Evolutionary conservation across 1,140 invertebrate genomes (phyloP), one percentile per base, ranked within the genome.

Genomic region (Drosophila ogumai): DNA sequence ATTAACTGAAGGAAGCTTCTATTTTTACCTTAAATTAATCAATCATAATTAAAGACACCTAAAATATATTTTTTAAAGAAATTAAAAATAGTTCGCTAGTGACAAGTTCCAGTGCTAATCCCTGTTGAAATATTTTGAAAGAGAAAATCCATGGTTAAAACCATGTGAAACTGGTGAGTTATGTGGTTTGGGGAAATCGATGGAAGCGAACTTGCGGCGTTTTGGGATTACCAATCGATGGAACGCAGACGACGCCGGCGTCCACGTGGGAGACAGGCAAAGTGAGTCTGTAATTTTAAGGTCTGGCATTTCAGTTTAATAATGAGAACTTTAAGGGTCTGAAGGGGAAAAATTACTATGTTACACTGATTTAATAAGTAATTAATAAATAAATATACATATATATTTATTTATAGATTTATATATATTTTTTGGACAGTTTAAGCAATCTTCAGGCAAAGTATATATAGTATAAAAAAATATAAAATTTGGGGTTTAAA

Each of bases 211-310:
- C 47, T 73, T 52, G 69, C 25, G 69, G 67, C 69, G 68, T 28
- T 38, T 52, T 72, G 54, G 55, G 69, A 73, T 72, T 73, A 40
- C 55, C 68, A 73, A 73, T 71, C 55, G 46, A 73, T 72, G 55
- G 40, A 72, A 52, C 34, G 50, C 67, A 72, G 68, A 60, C 55
- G 56, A 52, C 15, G 54, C 46, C 38, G 13, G 17, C 28, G 8
- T 19, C 22, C 25, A 59, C 13, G 17, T 40, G 49, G 8, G 28
- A 40, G 31, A 34, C 50, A 2, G 46, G 25, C 25, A 19, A 17
- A 19, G 7, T 15, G 40, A 19, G 17, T 12, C 12, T 17, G 13
- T 22, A 36, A 49, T 40, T 32, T 65, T 22, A 9, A 65, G 32
- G 10, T 25, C 19, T 41, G 10, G 22, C 12, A 38, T 36, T 36